A percentile compares a stretch with the other conserved stretches of the same genome.
Evolutionary conservation across 2,113 vertebrate species (phyloP).

Genomic region (Rhombomys opimus): DNA sequence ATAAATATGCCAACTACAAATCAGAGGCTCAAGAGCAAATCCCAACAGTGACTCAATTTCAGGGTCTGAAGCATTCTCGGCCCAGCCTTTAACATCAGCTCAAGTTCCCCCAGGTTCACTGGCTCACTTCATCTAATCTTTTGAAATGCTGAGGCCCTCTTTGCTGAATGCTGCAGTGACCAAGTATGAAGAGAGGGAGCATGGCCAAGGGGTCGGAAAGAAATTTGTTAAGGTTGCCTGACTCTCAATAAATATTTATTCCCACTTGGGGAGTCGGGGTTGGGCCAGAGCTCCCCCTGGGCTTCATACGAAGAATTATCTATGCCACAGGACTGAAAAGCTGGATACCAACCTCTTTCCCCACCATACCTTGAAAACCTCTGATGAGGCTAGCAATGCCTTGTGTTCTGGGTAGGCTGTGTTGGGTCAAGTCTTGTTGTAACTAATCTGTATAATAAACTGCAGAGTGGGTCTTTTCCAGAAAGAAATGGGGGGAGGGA

Average conservation of each 20-base stretch:
- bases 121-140: background rate
- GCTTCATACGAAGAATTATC: background rate
- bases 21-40: slow-evolving; percentile 70
- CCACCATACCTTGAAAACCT: background rate
- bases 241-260: slow-evolving; percentile 64
- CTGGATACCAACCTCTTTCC: background rate
- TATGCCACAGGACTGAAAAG: background rate
- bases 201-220: slow-evolving; percentile 34
- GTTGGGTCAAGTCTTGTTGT: background rate
- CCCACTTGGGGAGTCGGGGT: background rate
- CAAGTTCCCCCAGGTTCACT: slow-evolving; percentile 31
- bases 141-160: background rate
- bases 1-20: slow-evolving; percentile 76
- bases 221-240: slow-evolving; percentile 40
- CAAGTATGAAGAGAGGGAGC: background rate
- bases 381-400: background rate
- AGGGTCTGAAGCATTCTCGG: slow-evolving; percentile 67
- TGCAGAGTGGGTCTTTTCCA: background rate
- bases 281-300: slow-evolving; percentile 36
- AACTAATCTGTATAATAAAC: background rate
- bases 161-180: background rate
- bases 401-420: background rate
- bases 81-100: slow-evolving; percentile 57
- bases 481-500: background rate
- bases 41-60: slow-evolving; percentile 75